Base-by-base conservation (phyloP, 2,797 vertebrate genomes). In the Carcharodon carcharias region DNA sequence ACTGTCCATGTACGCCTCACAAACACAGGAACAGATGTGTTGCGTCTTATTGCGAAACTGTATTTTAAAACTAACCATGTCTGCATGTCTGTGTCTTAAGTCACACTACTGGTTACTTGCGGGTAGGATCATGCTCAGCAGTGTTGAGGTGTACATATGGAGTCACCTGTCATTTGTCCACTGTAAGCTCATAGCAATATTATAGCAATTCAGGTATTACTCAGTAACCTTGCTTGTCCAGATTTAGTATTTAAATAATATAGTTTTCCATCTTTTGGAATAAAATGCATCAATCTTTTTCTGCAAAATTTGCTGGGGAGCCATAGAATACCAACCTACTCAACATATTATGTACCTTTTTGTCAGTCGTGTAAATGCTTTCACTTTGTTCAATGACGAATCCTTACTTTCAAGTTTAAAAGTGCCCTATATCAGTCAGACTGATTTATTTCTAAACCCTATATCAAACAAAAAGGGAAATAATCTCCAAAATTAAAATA, bases 171-270 rank as follows among this genome's bases (percentile, higher is more conserved):
- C 45, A 16, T 71, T 50, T 95, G 93, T 95, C 93, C 54, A 77
- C 69, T 95, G 69, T 77, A 50, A 95, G 94, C 31, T 95, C 93
- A 95, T 71, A 95, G 93, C 93, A 95, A 95, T 95, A 92, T 92
- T 92, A 71, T 50, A 73, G 67, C 45, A 95, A 50, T 95, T 95
- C 94, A 95, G 94, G 69, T 77, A 95, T 95, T 95, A 95, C 94
- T 95, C 67, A 54, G 69, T 77, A 95, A 95, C 18, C 69, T 95
- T 56, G 50, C 50, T 77, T 77, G 61, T 45, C 91, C 50, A 95
- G 67, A 77, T 95, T 73, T 73, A 95, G 35, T 73, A 95, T 77
- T 95, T 95, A 35, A 95, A n/a, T 71, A 54, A 45, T 95, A 54
- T 71, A 95, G 77, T 95, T 95, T 77, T 95, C 69, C 54, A 95